Evolutionary conservation across 2,113 vertebrate genomes (phyloP).

Genomic region (Hyla sarda): DNA sequence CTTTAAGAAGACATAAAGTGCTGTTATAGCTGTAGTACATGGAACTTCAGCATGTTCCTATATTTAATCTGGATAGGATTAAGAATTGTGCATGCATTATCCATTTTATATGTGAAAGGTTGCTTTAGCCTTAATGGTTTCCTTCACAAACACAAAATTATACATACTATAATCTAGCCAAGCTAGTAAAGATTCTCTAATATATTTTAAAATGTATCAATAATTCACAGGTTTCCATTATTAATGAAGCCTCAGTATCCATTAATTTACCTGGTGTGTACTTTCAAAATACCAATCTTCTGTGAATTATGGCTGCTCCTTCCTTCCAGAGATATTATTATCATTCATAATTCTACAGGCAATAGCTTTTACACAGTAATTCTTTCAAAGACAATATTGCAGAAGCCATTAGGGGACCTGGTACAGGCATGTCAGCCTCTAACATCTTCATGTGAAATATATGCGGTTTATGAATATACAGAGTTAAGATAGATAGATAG

Average conservation of each 20-base stretch:
- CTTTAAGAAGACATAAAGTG: background rate
- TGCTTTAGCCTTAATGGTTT: conserved; percentile 37
- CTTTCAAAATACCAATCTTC: conserved; percentile 58
- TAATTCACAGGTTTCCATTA: conserved; percentile 57
- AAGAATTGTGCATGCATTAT: conserved; percentile 38
- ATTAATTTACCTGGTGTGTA: conserved; percentile 60
- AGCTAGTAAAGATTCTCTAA: conserved; percentile 38
- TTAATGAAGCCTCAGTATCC: conserved; percentile 54
- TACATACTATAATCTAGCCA: background rate
- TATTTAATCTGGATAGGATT: background rate
- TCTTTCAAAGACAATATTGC: conserved; percentile 22
- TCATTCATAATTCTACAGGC: conserved; percentile 54
- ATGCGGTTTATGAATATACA: background rate
- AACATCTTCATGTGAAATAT: conserved; percentile 1
- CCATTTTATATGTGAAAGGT: conserved; percentile 37
- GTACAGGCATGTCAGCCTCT: background rate
- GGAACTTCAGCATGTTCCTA: background rate
- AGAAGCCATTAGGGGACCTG: conserved; percentile 39
- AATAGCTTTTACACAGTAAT: conserved; percentile 45
- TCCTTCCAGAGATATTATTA: conserved; percentile 36
- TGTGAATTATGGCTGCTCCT: conserved; percentile 22
- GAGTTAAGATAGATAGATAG: background rate
- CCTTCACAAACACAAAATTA: conserved; percentile 60
- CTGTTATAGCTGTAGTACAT: background rate
- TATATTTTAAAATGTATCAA: conserved; percentile 59